Evolutionary conservation across 2,888 invertebrate species (phyloP).

Genomic region (Xestia xanthographa): DNA sequence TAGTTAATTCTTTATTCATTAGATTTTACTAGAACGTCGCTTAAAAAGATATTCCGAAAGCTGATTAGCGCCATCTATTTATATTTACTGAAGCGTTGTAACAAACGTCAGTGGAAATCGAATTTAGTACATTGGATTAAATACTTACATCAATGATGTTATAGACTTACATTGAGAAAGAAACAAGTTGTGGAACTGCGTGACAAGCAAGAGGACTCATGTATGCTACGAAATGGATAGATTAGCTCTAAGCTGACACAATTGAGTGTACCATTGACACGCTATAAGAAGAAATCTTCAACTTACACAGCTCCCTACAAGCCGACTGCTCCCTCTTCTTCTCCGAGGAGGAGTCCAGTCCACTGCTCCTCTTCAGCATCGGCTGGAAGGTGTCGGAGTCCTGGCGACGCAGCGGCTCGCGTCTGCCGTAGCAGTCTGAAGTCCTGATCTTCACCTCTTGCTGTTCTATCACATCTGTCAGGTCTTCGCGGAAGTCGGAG

Average conservation of each 20-base stretch:
- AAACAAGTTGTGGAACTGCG: not conserved
- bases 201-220: not conserved
- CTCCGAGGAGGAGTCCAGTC: conserved; percentile 82
- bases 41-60: too few relatives aligned
- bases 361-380: conserved; percentile 84
- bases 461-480: conserved; percentile 88
- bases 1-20: too few relatives aligned
- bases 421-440: conserved; percentile 79
- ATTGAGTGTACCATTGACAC: not conserved
- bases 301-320: conserved; percentile 84
- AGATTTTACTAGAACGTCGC: too few relatives aligned
- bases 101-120: too few relatives aligned
- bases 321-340: conserved; percentile 80
- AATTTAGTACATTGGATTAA: too few relatives aligned
- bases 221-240: not conserved
- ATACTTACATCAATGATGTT: too few relatives aligned
- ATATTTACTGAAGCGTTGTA: too few relatives aligned
- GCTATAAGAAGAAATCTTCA: not conserved
- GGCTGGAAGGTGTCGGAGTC: conserved; percentile 87
- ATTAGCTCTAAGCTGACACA: not conserved
- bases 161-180: not conserved
- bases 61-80: too few relatives aligned
- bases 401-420: conserved; percentile 78
- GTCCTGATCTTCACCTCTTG: conserved; percentile 87
- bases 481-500: conserved; percentile 86